phyloP scores from a whole-genome alignment of 1,140 invertebrate species.

The Triops longicaudatus region DNA sequence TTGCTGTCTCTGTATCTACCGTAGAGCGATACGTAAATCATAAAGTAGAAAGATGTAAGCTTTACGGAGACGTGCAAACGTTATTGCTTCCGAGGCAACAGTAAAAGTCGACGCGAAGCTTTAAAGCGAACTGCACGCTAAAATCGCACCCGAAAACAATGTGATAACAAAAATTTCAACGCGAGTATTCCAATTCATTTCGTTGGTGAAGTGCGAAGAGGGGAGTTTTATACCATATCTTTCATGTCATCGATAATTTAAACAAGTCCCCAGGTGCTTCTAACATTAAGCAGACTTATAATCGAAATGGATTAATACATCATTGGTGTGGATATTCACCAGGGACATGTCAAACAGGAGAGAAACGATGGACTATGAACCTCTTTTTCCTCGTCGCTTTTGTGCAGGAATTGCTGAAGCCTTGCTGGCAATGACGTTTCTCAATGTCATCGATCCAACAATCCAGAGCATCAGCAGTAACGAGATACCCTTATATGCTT shows the following conservation, averaged over 20 bases:
- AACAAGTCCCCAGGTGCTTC: background rate
- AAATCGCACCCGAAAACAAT: no score
- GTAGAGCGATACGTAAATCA: no score
- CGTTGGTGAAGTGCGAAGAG: no score
- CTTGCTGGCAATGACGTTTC: background rate
- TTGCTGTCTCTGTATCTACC: no score
- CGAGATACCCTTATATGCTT: background rate
- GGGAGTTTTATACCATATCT: background rate
- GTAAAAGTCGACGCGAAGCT: no score
- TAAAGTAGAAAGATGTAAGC: no score
- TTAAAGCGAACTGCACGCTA: no score
- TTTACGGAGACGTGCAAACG: no score
- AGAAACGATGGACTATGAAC: background rate
- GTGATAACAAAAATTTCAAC: no score
- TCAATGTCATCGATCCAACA: background rate
- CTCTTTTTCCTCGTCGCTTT: background rate
- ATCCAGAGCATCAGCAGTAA: background rate
- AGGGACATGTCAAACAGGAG: slow-evolving; percentile 5
- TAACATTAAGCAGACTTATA: background rate
- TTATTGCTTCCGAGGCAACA: no score
- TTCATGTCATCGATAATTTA: background rate
- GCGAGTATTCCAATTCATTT: no score
- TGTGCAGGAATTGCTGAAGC: background rate
- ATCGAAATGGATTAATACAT: background rate
- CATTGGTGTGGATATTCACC: background rate